These are phyloP conservation scores for Coendou prehensilis DNA, from an alignment of 2,797 vertebrate species.

Conservation along the genomic window DNA sequence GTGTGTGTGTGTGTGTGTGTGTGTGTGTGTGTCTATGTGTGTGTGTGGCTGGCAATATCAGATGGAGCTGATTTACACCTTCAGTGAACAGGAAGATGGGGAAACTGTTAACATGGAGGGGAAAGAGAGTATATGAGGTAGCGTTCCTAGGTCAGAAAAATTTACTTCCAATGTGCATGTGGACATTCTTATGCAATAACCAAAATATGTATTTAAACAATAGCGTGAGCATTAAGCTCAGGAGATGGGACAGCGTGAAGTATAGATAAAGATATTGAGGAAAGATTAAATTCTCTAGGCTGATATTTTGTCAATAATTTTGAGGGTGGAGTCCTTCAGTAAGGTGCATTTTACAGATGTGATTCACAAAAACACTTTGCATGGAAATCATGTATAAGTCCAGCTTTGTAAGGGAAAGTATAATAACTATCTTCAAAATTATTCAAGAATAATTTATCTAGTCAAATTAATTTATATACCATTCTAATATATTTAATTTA, in stretches of 20 bases:
- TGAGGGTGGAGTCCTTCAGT: background rate
- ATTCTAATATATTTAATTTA: background rate
- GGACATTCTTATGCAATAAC: background rate
- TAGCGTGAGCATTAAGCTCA: background rate
- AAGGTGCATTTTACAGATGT: too few species aligned
- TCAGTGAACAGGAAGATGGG: background rate
- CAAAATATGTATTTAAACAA: background rate
- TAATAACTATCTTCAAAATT: background rate
- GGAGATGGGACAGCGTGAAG: background rate
- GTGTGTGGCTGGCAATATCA: background rate
- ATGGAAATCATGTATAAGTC: background rate
- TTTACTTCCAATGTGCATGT: background rate
- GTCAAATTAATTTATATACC: background rate
- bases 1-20: background rate
- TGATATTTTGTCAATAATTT: background rate
- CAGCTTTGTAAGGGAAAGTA: background rate
- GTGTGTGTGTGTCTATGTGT: background rate
- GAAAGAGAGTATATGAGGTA: background rate
- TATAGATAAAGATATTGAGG: background rate
- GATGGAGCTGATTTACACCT: background rate
- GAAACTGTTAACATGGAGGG: background rate
- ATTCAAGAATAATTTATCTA: background rate
- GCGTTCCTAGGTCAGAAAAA: background rate
- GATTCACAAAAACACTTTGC: background rate
- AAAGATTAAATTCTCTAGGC: background rate